These are phyloP conservation scores for Hydropsyche tenuis DNA, from an alignment of 1,140 invertebrate species.

Conservation along the genomic window DNA sequence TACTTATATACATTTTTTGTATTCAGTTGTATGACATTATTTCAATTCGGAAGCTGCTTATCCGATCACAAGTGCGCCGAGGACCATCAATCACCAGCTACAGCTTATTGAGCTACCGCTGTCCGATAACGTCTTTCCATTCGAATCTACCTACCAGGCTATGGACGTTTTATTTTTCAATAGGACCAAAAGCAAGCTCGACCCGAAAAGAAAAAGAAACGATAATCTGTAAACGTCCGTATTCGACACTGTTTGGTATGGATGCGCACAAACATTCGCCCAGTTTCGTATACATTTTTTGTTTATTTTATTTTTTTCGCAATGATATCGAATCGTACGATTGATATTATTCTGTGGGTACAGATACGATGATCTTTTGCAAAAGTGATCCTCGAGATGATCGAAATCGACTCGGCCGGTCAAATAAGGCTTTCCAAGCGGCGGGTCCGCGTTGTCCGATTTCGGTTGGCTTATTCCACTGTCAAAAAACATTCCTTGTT, in stretches of 20 bases:
- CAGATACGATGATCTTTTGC: no score
- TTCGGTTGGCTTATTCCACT: slow-evolving; percentile 33
- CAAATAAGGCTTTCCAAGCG: neutral
- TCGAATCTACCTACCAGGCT: slow-evolving; percentile 11
- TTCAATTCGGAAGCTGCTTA: slow-evolving; percentile 41
- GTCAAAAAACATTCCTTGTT: slow-evolving; percentile 29
- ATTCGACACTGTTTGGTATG: no score
- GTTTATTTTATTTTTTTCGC: no score
- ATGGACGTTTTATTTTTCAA: slow-evolving; percentile 24
- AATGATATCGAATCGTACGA: no score
- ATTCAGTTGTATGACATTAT: slow-evolving; percentile 30
- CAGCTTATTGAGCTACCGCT: slow-evolving; percentile 37
- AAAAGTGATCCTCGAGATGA: no score
- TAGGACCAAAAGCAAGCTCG: neutral
- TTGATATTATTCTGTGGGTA: no score
- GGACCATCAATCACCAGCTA: slow-evolving; percentile 37
- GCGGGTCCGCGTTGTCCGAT: slow-evolving; percentile 3
- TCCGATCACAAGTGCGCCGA: slow-evolving; percentile 31
- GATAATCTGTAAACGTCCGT: no score
- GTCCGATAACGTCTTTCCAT: slow-evolving; percentile 31
- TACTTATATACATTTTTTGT: no score
- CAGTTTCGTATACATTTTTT: no score
- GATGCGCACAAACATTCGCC: no score
- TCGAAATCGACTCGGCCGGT: slow-evolving; percentile 1
- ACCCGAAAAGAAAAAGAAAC: no score